Base-by-base conservation (phyloP, 2,797 vertebrate genomes). In the Taenioides sp. region DNA sequence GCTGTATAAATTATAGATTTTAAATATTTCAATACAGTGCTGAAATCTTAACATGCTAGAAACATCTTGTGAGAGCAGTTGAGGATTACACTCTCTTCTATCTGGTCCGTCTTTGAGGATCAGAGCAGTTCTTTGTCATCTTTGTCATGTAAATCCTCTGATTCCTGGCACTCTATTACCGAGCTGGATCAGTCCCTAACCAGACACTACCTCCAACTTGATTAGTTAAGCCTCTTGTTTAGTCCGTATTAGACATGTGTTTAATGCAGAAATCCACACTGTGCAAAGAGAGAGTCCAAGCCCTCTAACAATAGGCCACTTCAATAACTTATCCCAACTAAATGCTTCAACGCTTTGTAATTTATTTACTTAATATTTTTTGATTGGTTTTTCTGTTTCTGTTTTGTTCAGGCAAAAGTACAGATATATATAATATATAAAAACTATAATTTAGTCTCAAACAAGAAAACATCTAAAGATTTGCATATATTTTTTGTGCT, bases 61-160 rank as follows among this genome's bases (percentile, higher is more conserved):
- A 80, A 70, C 76, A 52, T 80, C 73, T 78, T 70, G 72, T 67
- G 43, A 67, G 76, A 77, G 67, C 58, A 77, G 71, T 66, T 69
- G 69, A 80, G 83, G 87, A 90, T 90, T 86, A 87, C 57, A 62
- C 70, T 78, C 70, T 78, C 74, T 73, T 57, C 71, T 86, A 77
- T 84, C 80, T 84, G 70, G 64, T 88, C 82, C 73, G 79, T 84
- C 74, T 85, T 67, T 73, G 67, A 74, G 70, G 77, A 83, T 83
- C 84, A 80, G 69, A 60, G 71, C 31, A 75, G 18, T 47, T 68
- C 80, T 87, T 90, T 91, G 78, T 86, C 80, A 82, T 91, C 80
- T 87, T 90, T 91, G 79, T 86, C 80, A 83, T 92, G 90, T 74
- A 89, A 91, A 92, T 90, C 86, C 78, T 69, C 50, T 82, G 84